Evolutionary conservation across 2,797 vertebrate species (phyloP).

Genomic region (Pteropus rufus): DNA sequence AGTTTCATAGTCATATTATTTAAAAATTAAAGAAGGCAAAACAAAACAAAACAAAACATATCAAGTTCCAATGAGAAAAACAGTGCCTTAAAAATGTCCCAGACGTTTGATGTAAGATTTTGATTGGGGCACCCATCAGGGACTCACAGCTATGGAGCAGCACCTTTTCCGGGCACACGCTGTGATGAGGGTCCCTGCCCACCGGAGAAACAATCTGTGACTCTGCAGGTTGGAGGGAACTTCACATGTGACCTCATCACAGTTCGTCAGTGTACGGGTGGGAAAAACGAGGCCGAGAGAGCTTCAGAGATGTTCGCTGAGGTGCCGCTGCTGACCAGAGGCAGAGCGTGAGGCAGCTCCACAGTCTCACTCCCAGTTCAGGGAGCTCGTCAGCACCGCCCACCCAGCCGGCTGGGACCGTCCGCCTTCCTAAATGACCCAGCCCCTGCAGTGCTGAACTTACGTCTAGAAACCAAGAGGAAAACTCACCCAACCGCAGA

Average conservation of each 20-base stretch:
- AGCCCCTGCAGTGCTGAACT: background rate
- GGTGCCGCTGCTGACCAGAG: background rate
- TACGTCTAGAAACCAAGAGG: background rate
- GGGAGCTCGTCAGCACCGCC: background rate
- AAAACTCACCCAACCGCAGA: background rate
- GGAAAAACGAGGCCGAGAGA: background rate
- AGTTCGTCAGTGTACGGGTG: accelerated
- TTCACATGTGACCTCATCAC: background rate
- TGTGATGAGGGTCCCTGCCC: too few relatives aligned
- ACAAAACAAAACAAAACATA: background rate
- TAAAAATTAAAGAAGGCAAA: background rate
- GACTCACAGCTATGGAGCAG: background rate
- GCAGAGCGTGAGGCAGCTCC: background rate
- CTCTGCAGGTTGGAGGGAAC: background rate
- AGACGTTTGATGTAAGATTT: background rate
- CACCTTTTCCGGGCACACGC: background rate
- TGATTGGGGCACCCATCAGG: background rate
- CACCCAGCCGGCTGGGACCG: background rate
- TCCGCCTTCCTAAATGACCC: too few relatives aligned
- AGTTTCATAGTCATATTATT: background rate
- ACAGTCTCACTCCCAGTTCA: accelerated
- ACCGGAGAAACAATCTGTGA: background rate
- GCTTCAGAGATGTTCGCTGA: background rate
- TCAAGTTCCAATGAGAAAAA: background rate
- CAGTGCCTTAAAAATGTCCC: background rate